Base-by-base conservation (phyloP, 1,140 invertebrate genomes). In the Nasonia longicornis region DNA sequence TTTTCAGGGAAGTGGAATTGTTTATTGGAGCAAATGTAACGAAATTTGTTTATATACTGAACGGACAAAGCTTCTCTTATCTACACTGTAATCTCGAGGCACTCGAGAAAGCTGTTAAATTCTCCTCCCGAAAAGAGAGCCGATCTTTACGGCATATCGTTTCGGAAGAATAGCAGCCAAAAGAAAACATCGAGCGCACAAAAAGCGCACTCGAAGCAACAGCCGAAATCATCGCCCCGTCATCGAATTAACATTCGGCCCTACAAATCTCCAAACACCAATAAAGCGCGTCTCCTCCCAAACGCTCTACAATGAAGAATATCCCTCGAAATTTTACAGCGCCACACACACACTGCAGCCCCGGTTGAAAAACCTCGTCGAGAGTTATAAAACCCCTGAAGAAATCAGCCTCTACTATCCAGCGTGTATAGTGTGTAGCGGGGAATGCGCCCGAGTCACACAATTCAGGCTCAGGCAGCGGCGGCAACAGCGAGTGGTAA, bases 381-480 rank as follows among this genome's bases (percentile, higher is more conserved):
- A 20, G 45, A 48, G 76, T 70, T 78, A 70, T 78, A 78, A 78
- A 78, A 70, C 35, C 42, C 22, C 64, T 67, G 69, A 67, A 79
- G 71, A 79, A 79, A 52, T 71, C 67, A 58, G 16, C 52, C 16
- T 58, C 52, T 58, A 58, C 20, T 42, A 42, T 42, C 4, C 0
- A 42, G 2, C 31, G 31, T 35, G 31, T 35, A 35, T 26, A 38
- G 35, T 3, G 7, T 1, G 52, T 20, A 58, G 2, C 3, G 4
- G 52, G 16, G 16, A 58, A 58, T 58, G 52, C 52, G 6, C 6
- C 16, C 52, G 58, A 66, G 66, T 38, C 48, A 35, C 8, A 48
- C 8, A 69, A 71, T 22, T 77, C 45, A 35, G 29, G 14, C 64
- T 77, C 45, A 35, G 45, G 14, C 64, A 63, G 58, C 58, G 7